These are phyloP conservation scores for Gerris buenoi DNA, from an alignment of 1,140 invertebrate genomes.

Conservation along the genomic window DNA sequence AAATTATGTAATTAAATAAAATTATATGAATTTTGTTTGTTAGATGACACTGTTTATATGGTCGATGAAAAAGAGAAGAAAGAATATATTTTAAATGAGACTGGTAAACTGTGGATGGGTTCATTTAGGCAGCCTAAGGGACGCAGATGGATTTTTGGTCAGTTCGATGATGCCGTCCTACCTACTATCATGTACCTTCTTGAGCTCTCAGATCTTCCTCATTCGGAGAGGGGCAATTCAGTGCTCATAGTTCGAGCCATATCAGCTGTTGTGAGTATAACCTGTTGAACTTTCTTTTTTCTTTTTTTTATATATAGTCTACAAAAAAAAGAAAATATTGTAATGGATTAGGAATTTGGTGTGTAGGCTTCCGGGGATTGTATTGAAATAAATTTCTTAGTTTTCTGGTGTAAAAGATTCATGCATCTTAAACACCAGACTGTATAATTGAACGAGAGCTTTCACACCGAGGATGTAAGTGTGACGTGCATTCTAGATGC, in stretches of 20 bases:
- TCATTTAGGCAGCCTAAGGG: constrained; percentile 45
- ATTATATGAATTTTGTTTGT: constrained; percentile 18
- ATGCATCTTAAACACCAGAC: too few relatives aligned
- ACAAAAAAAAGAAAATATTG: too few relatives aligned
- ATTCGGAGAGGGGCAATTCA: constrained; percentile 53
- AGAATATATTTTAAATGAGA: constrained; percentile 59
- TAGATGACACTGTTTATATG: constrained; percentile 50
- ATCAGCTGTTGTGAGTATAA: constrained; percentile 46
- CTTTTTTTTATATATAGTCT: too few relatives aligned
- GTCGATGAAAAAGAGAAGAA: constrained; percentile 41
- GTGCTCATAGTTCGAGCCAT: constrained; percentile 50
- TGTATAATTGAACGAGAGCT: too few relatives aligned
- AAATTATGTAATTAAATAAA: too few relatives aligned
- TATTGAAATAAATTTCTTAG: background rate
- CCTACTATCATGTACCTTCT: constrained; percentile 45
- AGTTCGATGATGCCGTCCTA: constrained; percentile 50
- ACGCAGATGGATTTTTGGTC: constrained; percentile 57
- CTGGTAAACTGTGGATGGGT: constrained; percentile 61
- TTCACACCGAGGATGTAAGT: too few relatives aligned
- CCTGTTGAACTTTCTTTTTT: background rate
- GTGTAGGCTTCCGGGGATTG: background rate
- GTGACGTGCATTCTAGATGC: too few relatives aligned
- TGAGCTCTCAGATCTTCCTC: constrained; percentile 41
- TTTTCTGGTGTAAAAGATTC: too few relatives aligned
- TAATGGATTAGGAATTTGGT: too few relatives aligned